Percentiles rank a stretch among this genome's conserved stretches.
phyloP scores from a whole-genome alignment of 2,113 vertebrate species.

The Neofelis nebulosa region DNA sequence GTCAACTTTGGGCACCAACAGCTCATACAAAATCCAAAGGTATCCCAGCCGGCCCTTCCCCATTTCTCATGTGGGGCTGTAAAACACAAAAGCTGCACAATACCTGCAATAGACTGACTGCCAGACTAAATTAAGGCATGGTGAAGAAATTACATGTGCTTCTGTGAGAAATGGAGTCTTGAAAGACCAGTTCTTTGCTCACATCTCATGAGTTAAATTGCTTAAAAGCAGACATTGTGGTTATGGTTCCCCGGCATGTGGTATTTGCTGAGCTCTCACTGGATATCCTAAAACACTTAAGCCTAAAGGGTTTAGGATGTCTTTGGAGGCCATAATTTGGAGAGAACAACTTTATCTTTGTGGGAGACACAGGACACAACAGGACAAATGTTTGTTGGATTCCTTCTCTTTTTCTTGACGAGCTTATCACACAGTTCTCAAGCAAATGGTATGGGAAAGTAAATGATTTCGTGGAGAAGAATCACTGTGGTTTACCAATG shows the following conservation, averaged over 20 bases:
- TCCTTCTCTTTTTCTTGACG: constrained; percentile 18
- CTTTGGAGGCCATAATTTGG: constrained; percentile 42
- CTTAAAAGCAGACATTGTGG: background rate
- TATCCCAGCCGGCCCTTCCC: background rate
- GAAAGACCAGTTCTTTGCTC: constrained; percentile 41
- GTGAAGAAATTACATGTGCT: constrained; percentile 67
- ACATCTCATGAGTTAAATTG: constrained; percentile 10
- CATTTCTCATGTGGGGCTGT: background rate
- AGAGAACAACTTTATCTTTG: constrained; percentile 60
- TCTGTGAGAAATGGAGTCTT: constrained; percentile 57
- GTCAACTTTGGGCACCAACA: background rate
- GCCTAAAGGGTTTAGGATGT: constrained; percentile 51
- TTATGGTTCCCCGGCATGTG: background rate
- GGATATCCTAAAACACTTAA: constrained; percentile 20
- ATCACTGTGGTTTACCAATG: background rate
- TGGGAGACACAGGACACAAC: background rate
- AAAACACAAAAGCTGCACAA: background rate
- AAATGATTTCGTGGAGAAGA: background rate
- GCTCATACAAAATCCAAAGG: constrained; percentile 35
- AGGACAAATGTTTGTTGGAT: constrained; percentile 41
- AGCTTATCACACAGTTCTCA: constrained; percentile 39
- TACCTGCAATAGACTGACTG: background rate
- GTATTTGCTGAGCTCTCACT: background rate
- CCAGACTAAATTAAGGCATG: constrained; percentile 26
- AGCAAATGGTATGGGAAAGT: background rate